phyloP scores from a whole-genome alignment of 2,797 vertebrate genomes.

The Coendou prehensilis region DNA sequence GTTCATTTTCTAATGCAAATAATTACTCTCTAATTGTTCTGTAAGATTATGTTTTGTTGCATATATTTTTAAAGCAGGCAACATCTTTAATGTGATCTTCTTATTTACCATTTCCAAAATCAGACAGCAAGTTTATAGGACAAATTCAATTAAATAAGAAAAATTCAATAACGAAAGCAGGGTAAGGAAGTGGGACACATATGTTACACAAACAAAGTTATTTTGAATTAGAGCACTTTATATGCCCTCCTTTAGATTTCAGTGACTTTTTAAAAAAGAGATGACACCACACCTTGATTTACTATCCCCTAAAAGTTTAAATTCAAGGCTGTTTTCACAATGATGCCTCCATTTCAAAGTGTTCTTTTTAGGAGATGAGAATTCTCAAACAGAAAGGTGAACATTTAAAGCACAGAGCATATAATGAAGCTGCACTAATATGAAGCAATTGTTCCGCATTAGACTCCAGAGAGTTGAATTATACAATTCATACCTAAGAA shows the following conservation, averaged over 20 bases:
- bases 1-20: slow-evolving; percentile 54
- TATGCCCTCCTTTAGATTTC: slow-evolving; percentile 37
- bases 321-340: slow-evolving; percentile 75
- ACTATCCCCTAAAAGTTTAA: slow-evolving; percentile 61
- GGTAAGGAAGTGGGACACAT: slow-evolving; percentile 78
- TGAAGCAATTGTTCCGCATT: slow-evolving; percentile 72
- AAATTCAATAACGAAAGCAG: slow-evolving; percentile 84
- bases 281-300: slow-evolving; percentile 69
- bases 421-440: slow-evolving; percentile 65
- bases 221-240: slow-evolving; percentile 58
- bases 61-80: slow-evolving; percentile 69
- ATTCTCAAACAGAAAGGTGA: slow-evolving; percentile 64
- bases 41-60: slow-evolving; percentile 65
- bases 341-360: slow-evolving; percentile 40
- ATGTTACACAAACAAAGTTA: slow-evolving; percentile 69
- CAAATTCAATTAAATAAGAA: slow-evolving; percentile 70
- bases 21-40: slow-evolving; percentile 68
- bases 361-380: slow-evolving; percentile 63
- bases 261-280: slow-evolving; percentile 73
- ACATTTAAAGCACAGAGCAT: slow-evolving; percentile 65
- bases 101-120: slow-evolving; percentile 61
- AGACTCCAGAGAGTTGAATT: slow-evolving; percentile 70
- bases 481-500: slow-evolving; percentile 59
- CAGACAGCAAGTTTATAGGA: slow-evolving; percentile 32
- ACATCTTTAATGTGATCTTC: slow-evolving; percentile 39